Percentiles rank a stretch among this genome's conserved stretches.
phyloP scores from a whole-genome alignment of 1,140 invertebrate species.

The Venustaconcha ellipsiformis region DNA sequence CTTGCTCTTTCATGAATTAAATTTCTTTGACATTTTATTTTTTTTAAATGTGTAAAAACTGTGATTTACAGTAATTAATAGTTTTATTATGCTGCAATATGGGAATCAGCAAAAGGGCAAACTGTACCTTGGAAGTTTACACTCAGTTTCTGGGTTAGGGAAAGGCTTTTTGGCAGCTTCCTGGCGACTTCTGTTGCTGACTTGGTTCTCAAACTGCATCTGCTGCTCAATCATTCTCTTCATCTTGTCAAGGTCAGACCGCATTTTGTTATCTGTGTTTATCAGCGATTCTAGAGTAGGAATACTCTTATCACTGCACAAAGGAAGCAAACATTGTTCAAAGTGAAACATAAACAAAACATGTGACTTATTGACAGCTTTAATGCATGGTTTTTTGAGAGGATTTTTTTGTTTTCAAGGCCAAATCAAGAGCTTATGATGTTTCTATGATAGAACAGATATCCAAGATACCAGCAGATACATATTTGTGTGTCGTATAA shows the following conservation, averaged over 20 bases:
- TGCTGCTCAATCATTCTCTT: conserved; percentile 57
- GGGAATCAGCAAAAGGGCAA: neutral
- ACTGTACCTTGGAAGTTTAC: conserved; percentile 77
- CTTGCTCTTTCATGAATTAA: too few relatives aligned
- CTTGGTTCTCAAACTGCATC: conserved; percentile 52
- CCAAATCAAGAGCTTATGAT: too few relatives aligned
- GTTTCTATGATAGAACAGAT: too few relatives aligned
- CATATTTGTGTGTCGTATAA: too few relatives aligned
- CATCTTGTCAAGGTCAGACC: conserved; percentile 72
- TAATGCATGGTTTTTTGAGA: too few relatives aligned
- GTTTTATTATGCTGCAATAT: neutral
- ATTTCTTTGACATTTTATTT: neutral
- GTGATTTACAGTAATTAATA: neutral
- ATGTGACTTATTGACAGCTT: too few relatives aligned
- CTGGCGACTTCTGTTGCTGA: conserved; percentile 40
- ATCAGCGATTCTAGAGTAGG: conserved; percentile 82
- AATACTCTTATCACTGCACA: conserved; percentile 81
- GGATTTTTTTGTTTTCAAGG: too few relatives aligned
- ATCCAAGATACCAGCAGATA: too few relatives aligned
- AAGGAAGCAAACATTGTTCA: too few relatives aligned
- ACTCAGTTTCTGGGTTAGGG: conserved; percentile 76
- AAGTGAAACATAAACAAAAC: too few relatives aligned
- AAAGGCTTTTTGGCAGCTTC: conserved; percentile 47
- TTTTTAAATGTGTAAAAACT: neutral
- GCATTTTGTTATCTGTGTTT: conserved; percentile 69